A percentile compares a stretch with the other conserved stretches of the same genome.
Evolutionary conservation across 1,140 invertebrate genomes (phyloP).

Genomic region (Atta colombica): DNA sequence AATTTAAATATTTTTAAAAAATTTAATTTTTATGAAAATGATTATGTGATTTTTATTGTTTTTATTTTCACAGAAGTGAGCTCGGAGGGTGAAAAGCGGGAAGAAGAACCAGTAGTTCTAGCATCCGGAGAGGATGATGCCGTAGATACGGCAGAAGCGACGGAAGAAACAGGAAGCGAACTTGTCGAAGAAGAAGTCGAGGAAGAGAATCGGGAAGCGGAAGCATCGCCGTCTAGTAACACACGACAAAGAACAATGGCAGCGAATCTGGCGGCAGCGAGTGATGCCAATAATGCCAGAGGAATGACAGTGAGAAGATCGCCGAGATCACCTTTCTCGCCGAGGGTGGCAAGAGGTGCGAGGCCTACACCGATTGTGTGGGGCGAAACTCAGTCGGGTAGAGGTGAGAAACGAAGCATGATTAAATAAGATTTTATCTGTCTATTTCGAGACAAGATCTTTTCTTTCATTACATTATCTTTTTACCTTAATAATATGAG

Average conservation of each 20-base stretch:
- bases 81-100: conserved; percentile 88
- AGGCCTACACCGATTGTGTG: conserved; percentile 86
- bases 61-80: conserved; percentile 83
- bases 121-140: conserved; percentile 81
- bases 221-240: conserved; percentile 87
- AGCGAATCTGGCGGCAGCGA: conserved; percentile 68
- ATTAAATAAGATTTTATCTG: background rate
- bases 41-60: background rate
- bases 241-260: conserved; percentile 79
- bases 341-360: conserved; percentile 72
- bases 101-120: conserved; percentile 85
- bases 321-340: conserved; percentile 67
- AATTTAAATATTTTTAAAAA: background rate
- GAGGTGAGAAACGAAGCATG: conserved; percentile 68
- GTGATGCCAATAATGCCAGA: conserved; percentile 57
- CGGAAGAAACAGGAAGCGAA: conserved; percentile 74
- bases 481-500: background rate
- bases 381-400: conserved; percentile 73
- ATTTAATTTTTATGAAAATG: background rate
- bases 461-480: background rate
- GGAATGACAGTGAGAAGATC: conserved; percentile 71
- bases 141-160: conserved; percentile 80
- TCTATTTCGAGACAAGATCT: background rate
- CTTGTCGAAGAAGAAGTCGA: conserved; percentile 90
- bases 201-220: conserved; percentile 85